A percentile compares a stretch with the other conserved stretches of the same genome.
phyloP scores from a whole-genome alignment of 1,140 invertebrate species.

The Trichomalopsis sarcophagae region DNA sequence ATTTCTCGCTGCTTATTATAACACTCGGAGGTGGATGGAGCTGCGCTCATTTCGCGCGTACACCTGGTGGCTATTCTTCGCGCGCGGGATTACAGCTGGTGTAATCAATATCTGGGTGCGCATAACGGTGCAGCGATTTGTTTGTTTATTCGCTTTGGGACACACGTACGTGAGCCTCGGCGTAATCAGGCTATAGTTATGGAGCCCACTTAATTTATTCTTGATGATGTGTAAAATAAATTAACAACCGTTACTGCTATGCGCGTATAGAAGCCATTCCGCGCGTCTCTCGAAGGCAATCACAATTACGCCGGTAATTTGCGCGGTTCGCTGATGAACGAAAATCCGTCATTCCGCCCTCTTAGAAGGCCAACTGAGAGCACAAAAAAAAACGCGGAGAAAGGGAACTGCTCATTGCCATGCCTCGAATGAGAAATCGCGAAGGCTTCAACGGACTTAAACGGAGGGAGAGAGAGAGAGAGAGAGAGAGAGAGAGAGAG shows the following conservation, averaged over 20 bases:
- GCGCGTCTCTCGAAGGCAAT: too few species aligned
- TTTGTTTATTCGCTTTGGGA: neutral
- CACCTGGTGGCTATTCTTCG: neutral
- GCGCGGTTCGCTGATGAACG: neutral
- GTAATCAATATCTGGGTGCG: neutral
- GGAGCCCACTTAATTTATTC: neutral
- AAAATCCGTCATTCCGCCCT: neutral
- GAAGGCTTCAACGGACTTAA: slow-evolving; percentile 58
- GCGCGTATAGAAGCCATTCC: neutral
- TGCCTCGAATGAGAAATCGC: slow-evolving; percentile 44
- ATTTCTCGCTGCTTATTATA: neutral
- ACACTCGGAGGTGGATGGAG: neutral
- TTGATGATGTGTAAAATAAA: neutral
- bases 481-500: too few species aligned
- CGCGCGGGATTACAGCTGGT: neutral
- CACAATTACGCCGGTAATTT: neutral
- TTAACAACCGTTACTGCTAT: neutral
- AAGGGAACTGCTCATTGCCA: slow-evolving; percentile 57
- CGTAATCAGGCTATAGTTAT: neutral
- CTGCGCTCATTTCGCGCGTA: neutral
- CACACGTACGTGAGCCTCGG: neutral
- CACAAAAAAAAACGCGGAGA: slow-evolving; percentile 17
- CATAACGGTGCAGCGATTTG: neutral
- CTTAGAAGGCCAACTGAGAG: too few species aligned
- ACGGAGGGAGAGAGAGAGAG: slow-evolving; percentile 29